Evolutionary conservation across 2,113 vertebrate species (phyloP).

Genomic region (Tringa solitaria): DNA sequence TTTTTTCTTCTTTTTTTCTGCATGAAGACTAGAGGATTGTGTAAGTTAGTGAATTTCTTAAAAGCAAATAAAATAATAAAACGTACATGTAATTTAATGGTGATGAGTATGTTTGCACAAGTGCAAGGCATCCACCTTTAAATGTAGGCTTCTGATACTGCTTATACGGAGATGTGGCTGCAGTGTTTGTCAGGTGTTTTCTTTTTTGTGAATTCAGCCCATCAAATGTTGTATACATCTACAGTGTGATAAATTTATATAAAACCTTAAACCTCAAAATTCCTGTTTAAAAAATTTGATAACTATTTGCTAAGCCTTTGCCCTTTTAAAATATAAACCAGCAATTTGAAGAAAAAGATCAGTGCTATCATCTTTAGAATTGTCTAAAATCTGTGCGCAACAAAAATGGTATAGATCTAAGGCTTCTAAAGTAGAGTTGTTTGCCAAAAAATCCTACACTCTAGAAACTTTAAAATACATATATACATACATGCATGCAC

Average conservation of each 20-base stretch:
- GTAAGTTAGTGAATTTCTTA: background rate
- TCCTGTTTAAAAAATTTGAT: background rate
- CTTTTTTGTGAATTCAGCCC: background rate
- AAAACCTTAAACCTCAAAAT: background rate
- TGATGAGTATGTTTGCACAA: background rate
- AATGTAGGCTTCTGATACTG: background rate
- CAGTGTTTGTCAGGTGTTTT: background rate
- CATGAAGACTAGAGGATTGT: background rate
- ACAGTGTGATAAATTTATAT: background rate
- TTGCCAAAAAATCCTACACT: background rate
- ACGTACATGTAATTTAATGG: background rate
- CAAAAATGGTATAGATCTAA: background rate
- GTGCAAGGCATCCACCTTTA: background rate
- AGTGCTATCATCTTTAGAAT: background rate
- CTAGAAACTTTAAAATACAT: background rate
- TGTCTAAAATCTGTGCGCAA: background rate
- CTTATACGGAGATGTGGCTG: background rate
- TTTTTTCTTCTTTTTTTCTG: background rate
- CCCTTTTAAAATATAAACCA: background rate
- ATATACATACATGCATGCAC: rapidly evolving
- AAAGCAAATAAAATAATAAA: background rate
- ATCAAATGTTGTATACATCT: background rate
- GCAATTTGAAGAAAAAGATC: background rate
- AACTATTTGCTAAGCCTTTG: background rate
- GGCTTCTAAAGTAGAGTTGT: background rate